Conservation (phyloP, 2,888 invertebrate genomes). For the Drosophila nigricruria region DNA sequence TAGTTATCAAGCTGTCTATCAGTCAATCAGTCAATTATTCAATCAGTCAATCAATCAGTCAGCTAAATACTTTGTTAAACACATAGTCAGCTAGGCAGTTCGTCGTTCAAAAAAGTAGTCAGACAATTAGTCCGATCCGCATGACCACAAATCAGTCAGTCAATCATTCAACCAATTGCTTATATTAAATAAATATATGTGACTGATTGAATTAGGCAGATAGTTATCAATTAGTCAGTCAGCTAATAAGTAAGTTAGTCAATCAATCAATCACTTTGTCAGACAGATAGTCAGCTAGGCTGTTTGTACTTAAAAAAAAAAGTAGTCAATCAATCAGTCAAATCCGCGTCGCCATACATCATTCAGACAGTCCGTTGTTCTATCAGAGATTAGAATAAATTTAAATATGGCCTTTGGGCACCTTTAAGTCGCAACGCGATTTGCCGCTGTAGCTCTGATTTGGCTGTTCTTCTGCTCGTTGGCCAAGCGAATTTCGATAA, state of each 20-base stretch:
- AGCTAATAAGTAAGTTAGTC: background rate
- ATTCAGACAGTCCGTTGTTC: background rate
- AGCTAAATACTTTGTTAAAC: too few relatives aligned
- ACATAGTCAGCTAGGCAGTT: too few relatives aligned
- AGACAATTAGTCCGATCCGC: too few relatives aligned
- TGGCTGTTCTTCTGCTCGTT: background rate
- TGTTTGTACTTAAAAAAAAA: too few relatives aligned
- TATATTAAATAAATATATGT: too few relatives aligned
- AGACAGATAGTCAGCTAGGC: too few relatives aligned
- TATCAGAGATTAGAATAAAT: background rate
- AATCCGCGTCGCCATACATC: background rate
- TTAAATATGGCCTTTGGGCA: conserved; percentile 1
- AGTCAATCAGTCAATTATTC: background rate
- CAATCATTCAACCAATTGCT: background rate
- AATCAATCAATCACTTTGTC: background rate
- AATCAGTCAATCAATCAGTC: too few relatives aligned
- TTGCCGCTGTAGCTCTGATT: background rate
- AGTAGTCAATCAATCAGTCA: background rate
- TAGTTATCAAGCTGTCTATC: too few relatives aligned
- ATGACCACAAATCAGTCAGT: background rate
- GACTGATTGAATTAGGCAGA: background rate
- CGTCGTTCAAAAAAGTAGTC: too few relatives aligned
- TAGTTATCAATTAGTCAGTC: background rate
- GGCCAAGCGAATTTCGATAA: conserved; percentile 29
- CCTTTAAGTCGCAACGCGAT: background rate